Percentiles rank a stretch among this genome's conserved stretches.
These are phyloP conservation scores for Corticium candelabrum DNA, from an alignment of 37 sponge, comb jelly and placozoan species.

Conservation along the genomic window DNA sequence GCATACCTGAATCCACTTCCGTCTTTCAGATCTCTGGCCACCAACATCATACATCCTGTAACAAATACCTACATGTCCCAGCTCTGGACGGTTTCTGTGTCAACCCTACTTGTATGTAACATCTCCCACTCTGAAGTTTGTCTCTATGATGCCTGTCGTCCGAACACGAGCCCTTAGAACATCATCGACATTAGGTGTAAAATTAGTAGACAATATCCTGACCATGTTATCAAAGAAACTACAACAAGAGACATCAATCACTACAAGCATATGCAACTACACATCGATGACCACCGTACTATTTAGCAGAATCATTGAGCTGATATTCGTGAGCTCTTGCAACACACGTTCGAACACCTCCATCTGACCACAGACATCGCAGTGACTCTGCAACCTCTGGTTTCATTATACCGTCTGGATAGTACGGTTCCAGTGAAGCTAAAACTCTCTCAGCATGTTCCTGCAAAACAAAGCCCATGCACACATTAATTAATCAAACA, in stretches of 20 bases:
- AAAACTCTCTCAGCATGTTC: constrained; percentile 50
- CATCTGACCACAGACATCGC: constrained; percentile 67
- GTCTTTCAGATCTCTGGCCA: constrained; percentile 93
- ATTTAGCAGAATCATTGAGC: constrained; percentile 96
- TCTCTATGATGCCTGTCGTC: constrained; percentile 95
- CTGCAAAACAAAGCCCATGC: constrained; percentile 29
- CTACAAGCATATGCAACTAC: background rate
- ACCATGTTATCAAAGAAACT: constrained; percentile 85
- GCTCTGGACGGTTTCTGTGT: no score
- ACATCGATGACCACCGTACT: constrained; percentile 51
- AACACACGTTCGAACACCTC: constrained; percentile 65
- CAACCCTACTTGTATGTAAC: constrained; percentile 79
- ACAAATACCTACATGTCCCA: no score
- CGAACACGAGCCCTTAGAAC: constrained; percentile 83
- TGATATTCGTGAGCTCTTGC: constrained; percentile 86
- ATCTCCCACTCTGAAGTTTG: constrained; percentile 67
- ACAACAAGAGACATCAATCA: background rate
- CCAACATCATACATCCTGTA: constrained; percentile 91
- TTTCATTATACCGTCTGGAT: constrained; percentile 30
- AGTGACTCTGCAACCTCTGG: constrained; percentile 58
- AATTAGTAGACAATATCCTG: constrained; percentile 52
- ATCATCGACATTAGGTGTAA: constrained; percentile 74
- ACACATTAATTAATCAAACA: no score
- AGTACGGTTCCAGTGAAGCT: constrained; percentile 27
- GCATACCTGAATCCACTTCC: constrained; percentile 90